These are phyloP conservation scores for Loripinus fragilis DNA, from an alignment of 2,888 invertebrate genomes.

Conservation along the genomic window DNA sequence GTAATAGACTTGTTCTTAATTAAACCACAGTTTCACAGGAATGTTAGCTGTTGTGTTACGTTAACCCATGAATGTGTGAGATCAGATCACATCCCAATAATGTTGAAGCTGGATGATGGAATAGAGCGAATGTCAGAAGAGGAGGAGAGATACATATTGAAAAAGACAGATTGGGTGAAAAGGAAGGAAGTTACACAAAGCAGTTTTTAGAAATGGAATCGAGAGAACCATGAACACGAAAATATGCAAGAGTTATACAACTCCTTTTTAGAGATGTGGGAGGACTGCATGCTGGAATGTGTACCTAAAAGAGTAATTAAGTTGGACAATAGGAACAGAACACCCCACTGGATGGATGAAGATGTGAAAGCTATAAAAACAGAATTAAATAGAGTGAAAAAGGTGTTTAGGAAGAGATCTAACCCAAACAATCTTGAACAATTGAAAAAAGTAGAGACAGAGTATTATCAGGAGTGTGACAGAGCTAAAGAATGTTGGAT, in stretches of 20 bases:
- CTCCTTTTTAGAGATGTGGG: neutral
- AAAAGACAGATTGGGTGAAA: too few species aligned
- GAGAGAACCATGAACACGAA: neutral
- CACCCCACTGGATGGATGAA: too few species aligned
- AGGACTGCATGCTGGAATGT: neutral
- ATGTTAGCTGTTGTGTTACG: slow-evolving; percentile 17
- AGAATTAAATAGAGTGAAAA: too few species aligned
- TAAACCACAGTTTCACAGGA: neutral
- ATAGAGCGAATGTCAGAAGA: neutral
- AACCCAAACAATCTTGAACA: too few species aligned
- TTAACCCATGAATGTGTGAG: slow-evolving; percentile 15
- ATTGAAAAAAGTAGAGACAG: too few species aligned
- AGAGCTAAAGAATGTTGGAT: too few species aligned
- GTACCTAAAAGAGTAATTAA: neutral
- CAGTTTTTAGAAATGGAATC: too few species aligned
- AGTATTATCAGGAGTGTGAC: neutral
- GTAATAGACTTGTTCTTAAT: slow-evolving; percentile 30
- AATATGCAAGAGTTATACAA: neutral
- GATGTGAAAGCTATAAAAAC: too few species aligned
- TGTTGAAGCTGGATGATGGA: neutral
- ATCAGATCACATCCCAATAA: slow-evolving; percentile 23
- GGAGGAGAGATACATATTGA: neutral
- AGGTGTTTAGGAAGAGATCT: too few species aligned
- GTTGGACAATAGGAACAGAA: neutral
- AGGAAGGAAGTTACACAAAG: too few species aligned